phyloP scores from a whole-genome alignment of 1,140 invertebrate species.

The Papilio glaucus region DNA sequence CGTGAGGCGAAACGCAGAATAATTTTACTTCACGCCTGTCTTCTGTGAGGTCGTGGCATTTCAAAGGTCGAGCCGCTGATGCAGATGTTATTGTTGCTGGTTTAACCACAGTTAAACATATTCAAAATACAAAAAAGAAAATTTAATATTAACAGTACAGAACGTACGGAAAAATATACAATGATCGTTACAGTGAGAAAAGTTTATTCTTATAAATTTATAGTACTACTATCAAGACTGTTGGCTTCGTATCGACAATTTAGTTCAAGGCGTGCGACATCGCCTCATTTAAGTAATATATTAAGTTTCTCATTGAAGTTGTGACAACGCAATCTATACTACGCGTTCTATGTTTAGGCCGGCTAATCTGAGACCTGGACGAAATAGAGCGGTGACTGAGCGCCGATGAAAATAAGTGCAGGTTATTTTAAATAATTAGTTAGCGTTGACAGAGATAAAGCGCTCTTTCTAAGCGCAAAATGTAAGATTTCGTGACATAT shows the following conservation, averaged over 20 bases:
- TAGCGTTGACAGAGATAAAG: neutral
- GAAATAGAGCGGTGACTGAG: conserved; percentile 20
- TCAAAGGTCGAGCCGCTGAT: too few relatives aligned
- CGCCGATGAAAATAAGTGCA: neutral
- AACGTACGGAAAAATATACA: neutral
- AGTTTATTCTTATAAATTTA: conserved; percentile 9
- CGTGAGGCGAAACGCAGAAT: too few relatives aligned
- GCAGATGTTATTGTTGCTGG: too few relatives aligned
- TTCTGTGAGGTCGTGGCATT: too few relatives aligned
- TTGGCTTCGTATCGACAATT: conserved; percentile 6
- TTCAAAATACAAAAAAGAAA: too few relatives aligned
- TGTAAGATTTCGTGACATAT: neutral
- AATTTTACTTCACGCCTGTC: too few relatives aligned
- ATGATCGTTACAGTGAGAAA: neutral
- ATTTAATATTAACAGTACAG: too few relatives aligned
- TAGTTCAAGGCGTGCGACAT: conserved; percentile 21
- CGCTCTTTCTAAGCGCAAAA: neutral
- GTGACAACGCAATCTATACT: conserved; percentile 24
- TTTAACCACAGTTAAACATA: too few relatives aligned
- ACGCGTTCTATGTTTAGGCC: conserved; percentile 12
- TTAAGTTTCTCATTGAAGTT: conserved; percentile 28
- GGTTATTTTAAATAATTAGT: conserved; percentile 24
- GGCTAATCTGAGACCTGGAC: conserved; percentile 6
- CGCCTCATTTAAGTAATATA: conserved; percentile 28
- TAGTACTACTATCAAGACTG: neutral